These are phyloP conservation scores for Callocephalon fimbriatum DNA, from an alignment of 2,113 vertebrate genomes.

Conservation along the genomic window DNA sequence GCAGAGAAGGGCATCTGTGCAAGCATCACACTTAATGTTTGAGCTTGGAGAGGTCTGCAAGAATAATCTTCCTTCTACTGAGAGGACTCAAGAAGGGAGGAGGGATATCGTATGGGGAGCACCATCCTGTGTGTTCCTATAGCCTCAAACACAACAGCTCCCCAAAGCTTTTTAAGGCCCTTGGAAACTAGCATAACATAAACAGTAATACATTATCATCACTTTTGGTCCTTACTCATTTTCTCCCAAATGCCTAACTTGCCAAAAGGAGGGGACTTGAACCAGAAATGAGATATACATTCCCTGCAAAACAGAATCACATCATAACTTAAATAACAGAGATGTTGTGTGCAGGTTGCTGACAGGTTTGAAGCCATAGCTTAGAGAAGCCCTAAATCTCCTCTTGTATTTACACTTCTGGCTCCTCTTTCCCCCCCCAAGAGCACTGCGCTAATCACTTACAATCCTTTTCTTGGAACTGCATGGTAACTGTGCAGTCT, in stretches of 20 bases:
- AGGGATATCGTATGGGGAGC: neutral
- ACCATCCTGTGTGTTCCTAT: slow-evolving; percentile 50
- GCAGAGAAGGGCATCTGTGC: neutral
- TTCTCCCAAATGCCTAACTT: neutral
- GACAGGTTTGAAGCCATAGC: slow-evolving; percentile 35
- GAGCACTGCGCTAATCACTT: neutral
- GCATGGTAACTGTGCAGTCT: neutral
- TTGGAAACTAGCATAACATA: slow-evolving; percentile 24
- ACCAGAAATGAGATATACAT: neutral
- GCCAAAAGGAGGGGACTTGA: neutral
- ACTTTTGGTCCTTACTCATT: neutral
- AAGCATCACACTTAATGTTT: neutral
- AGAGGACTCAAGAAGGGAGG: neutral
- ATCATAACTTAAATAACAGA: slow-evolving; percentile 23
- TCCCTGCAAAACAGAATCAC: neutral
- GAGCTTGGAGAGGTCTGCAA: slow-evolving; percentile 32
- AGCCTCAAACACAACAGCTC: slow-evolving; percentile 14
- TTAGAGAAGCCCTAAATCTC: slow-evolving; percentile 33
- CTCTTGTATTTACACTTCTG: slow-evolving; percentile 11
- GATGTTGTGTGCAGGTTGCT: neutral
- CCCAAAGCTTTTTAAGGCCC: neutral
- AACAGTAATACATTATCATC: slow-evolving; percentile 11
- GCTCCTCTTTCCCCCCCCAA: neutral
- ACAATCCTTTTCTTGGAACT: neutral
- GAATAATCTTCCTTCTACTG: slow-evolving; percentile 17